Base-by-base conservation (phyloP, 30 jellyfish, hydroid and myxozoan genomes). In the Hydractinia symbiolongicarpus region DNA sequence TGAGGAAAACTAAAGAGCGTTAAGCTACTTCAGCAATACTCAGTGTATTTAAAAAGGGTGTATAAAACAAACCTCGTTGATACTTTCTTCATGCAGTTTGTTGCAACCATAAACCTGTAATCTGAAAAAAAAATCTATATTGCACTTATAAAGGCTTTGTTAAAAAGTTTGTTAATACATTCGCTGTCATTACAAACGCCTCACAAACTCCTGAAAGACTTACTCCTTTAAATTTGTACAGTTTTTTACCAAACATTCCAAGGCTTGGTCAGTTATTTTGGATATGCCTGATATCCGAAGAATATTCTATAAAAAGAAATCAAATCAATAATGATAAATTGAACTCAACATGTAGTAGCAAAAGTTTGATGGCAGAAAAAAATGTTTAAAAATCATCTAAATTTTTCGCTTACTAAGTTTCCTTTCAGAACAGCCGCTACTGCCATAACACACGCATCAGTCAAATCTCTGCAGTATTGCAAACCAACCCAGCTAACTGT, bases 401-500 rank as follows among this genome's bases (percentile, higher is more conserved):
- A 64, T 30, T 30, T 30, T 30, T 30, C 44, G 44, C 74, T n/a
- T 64, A 64, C 74, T 51, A 64, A 13, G 40, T 64, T 64, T n/a
- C 40, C 74, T 13, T 64, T 64, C 74, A 64, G 17, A n/a, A 64
- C 40, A 6, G 74, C 74, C 4, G 74, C 74, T n/a, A 64, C 40
- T 7, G 52, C 74, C 74, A 64, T 64, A 13, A 64, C 40, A 2
- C 74, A 64, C 19, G 74, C 74, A 64, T 64, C 74, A 6, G 74
- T n/a, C 7, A 64, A 51, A 4, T 64, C 74, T 51, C 17, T 64
- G 17, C 74, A 64, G 74, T 64, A 64, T n/a, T 64, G 74, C 0
- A 64, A 64, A 64, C 40, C 74, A 64, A 64, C 8, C 52, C 19
- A 44, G 19, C 40, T 64, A 2, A 13, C 6, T 64, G 74, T 64